A percentile compares a stretch with the other conserved stretches of the same genome.
phyloP scores from a whole-genome alignment of 2,888 invertebrate genomes.

The Synanthedon formicaeformis region DNA sequence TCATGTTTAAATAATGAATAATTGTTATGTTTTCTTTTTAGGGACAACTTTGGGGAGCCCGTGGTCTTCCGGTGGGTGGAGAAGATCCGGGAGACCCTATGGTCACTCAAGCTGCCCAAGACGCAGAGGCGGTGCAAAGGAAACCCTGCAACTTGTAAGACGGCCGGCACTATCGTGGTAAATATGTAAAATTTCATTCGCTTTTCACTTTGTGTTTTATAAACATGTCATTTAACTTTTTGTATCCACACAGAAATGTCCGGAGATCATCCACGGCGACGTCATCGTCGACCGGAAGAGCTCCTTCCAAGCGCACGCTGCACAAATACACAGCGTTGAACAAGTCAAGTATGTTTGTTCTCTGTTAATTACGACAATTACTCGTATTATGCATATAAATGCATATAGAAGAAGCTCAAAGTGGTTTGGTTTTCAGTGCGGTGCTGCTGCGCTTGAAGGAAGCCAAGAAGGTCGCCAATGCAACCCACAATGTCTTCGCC shows the following conservation, averaged over 20 bases:
- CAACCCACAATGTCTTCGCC: not conserved
- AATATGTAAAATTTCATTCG: not conserved
- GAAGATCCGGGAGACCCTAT: constrained; percentile 63
- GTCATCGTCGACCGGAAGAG: not conserved
- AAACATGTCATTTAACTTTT: too few relatives aligned
- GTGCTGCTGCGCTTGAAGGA: not conserved
- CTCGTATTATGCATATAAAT: not conserved
- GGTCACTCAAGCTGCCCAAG: constrained; percentile 1
- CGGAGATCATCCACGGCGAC: not conserved
- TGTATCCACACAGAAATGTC: not conserved
- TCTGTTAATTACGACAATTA: not conserved
- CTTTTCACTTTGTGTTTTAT: too few relatives aligned
- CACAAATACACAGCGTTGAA: not conserved
- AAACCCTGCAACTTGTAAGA: not conserved
- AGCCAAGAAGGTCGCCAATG: not conserved
- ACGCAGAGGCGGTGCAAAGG: not conserved
- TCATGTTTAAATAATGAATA: too few relatives aligned
- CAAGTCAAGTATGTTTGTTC: not conserved
- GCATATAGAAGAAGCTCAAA: not conserved
- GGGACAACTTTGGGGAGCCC: constrained; percentile 61
- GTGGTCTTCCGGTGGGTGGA: constrained; percentile 76
- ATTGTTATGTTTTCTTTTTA: not conserved
- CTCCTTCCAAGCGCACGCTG: too few relatives aligned
- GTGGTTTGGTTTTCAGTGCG: not conserved
- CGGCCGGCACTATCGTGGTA: not conserved